Percentiles rank a stretch among this genome's conserved stretches.
Conservation (phyloP, 2,797 vertebrate species). For the Chromobotia macracanthus region DNA sequence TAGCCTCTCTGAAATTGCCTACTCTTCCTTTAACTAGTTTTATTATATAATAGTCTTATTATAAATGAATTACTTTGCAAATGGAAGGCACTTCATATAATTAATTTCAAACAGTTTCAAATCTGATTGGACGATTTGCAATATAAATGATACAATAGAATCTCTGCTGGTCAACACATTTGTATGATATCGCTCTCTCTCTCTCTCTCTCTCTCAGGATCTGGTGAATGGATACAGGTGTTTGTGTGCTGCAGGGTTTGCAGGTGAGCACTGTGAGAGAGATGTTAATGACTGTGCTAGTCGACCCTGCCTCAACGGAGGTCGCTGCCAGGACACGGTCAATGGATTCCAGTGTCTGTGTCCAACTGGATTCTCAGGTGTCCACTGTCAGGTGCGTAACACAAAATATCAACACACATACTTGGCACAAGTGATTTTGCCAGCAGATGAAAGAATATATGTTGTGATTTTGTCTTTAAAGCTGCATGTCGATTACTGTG, state of each 20-base stretch:
- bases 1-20: no score
- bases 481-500: conserved; percentile 97
- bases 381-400: conserved; percentile 55
- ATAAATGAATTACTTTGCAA: no score
- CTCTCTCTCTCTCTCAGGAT: conserved; percentile 71
- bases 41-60: no score
- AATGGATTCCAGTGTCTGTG: conserved; percentile 89
- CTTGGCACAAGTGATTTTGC: not conserved
- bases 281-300: conserved; percentile 94
- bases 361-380: conserved; percentile 84
- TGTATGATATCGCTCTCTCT: no score
- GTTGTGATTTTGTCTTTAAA: conserved; percentile 63
- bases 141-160: no score
- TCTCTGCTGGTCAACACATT: no score
- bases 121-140: no score
- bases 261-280: conserved; percentile 91
- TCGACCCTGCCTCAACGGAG: conserved; percentile 86
- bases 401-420: not conserved
- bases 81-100: no score
- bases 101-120: no score
- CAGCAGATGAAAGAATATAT: not conserved
- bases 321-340: conserved; percentile 86
- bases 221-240: conserved; percentile 86
- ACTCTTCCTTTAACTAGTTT: no score
- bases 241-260: conserved; percentile 83